A percentile compares a stretch with the other conserved stretches of the same genome.
Evolutionary conservation across 1,140 invertebrate species (phyloP).

Genomic region (Euwallacea similis): DNA sequence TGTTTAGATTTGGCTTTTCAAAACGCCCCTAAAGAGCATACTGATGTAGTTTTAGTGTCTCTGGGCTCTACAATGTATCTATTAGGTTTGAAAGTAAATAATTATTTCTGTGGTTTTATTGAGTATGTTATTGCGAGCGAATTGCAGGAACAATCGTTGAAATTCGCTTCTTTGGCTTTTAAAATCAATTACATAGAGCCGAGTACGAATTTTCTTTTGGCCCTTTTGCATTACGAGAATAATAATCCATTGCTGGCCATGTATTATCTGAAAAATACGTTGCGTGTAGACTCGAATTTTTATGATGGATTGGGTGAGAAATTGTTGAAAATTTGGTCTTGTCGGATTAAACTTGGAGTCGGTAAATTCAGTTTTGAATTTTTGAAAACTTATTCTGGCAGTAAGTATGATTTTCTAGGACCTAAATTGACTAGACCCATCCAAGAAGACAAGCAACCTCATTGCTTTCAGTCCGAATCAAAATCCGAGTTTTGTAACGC

Average conservation of each 20-base stretch:
- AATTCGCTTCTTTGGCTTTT: slow-evolving; percentile 61
- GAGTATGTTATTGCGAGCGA: not conserved
- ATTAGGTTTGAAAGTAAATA: slow-evolving; percentile 56
- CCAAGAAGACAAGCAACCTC: slow-evolving; percentile 5
- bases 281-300: slow-evolving; percentile 62
- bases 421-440: not conserved
- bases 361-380: slow-evolving; percentile 5
- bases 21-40: slow-evolving; percentile 57
- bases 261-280: slow-evolving; percentile 67
- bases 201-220: slow-evolving; percentile 69
- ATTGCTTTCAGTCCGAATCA: slow-evolving; percentile 5
- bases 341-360: slow-evolving; percentile 55
- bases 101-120: not conserved
- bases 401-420: slow-evolving; percentile 6
- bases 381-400: too few species aligned
- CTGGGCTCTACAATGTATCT: slow-evolving; percentile 65
- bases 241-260: slow-evolving; percentile 68
- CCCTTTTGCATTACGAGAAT: slow-evolving; percentile 65
- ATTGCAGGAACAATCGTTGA: slow-evolving; percentile 61
- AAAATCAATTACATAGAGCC: slow-evolving; percentile 67
- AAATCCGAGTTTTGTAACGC: slow-evolving; percentile 7
- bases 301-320: slow-evolving; percentile 59
- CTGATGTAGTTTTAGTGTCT: slow-evolving; percentile 64
- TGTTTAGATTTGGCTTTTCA: slow-evolving; percentile 64
- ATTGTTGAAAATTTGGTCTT: slow-evolving; percentile 63